Evolutionary conservation across 1,140 invertebrate genomes (phyloP).

Genomic region (Stegodyphus dumicola): DNA sequence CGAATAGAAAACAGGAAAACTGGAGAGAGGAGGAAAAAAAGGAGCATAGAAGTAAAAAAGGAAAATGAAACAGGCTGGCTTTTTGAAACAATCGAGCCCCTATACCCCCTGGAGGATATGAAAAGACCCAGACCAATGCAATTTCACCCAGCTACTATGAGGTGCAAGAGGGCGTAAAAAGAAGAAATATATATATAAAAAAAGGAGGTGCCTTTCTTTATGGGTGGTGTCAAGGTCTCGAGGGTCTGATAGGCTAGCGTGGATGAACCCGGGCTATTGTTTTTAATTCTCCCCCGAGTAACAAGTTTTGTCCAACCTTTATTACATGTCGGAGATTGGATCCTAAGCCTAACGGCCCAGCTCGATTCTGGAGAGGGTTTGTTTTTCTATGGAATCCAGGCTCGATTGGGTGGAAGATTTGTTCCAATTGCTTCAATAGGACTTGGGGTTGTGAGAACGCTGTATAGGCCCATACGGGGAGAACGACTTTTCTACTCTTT

Average conservation of each 20-base stretch:
- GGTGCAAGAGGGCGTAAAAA: slow-evolving; percentile 46
- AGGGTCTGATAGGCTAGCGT: slow-evolving; percentile 30
- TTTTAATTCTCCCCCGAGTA: slow-evolving; percentile 57
- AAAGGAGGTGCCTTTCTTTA: slow-evolving; percentile 30
- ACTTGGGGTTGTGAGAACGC: slow-evolving; percentile 9
- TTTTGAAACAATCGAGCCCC: slow-evolving; percentile 54
- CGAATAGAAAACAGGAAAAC: slow-evolving; percentile 27
- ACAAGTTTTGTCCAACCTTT: slow-evolving; percentile 54
- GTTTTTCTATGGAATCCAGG: slow-evolving; percentile 51
- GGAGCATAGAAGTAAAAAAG: not conserved
- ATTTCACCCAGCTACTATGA: slow-evolving; percentile 36
- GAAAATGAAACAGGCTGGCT: slow-evolving; percentile 21
- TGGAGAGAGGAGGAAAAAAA: not conserved
- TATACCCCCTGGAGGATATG: slow-evolving; percentile 50
- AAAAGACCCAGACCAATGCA: slow-evolving; percentile 44
- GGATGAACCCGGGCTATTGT: slow-evolving; percentile 58
- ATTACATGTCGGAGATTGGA: slow-evolving; percentile 60
- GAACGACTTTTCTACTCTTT: slow-evolving; percentile 39
- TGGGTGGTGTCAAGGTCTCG: slow-evolving; percentile 37
- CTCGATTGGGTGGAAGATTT: slow-evolving; percentile 56
- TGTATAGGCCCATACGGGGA: slow-evolving; percentile 11
- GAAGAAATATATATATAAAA: slow-evolving; percentile 11
- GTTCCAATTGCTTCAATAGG: slow-evolving; percentile 46
- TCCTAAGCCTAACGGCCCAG: slow-evolving; percentile 47
- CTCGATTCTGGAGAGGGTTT: slow-evolving; percentile 40